A percentile compares a stretch with the other conserved stretches of the same genome.
These are phyloP conservation scores for Engraulis encrasicolus DNA, from an alignment of 2,113 vertebrate species.

Conservation along the genomic window DNA sequence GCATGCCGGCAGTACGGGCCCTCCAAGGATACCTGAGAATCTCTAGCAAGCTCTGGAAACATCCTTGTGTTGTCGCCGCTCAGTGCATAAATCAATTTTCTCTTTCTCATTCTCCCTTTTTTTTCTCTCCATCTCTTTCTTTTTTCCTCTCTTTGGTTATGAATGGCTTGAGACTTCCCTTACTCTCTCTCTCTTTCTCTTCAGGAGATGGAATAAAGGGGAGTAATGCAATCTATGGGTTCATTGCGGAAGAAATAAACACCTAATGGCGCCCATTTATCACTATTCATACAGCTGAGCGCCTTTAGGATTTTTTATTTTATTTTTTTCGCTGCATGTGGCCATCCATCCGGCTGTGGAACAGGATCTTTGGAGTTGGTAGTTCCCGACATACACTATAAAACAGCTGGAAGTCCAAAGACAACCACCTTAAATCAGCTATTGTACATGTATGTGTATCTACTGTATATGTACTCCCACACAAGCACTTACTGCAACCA, in stretches of 20 bases:
- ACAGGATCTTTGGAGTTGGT: neutral
- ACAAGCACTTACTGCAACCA: no score
- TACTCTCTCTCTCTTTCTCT: neutral
- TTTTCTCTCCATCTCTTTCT: no score
- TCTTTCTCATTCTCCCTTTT: no score
- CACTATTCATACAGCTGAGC: neutral
- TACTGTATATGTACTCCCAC: no score
- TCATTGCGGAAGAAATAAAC: conserved; percentile 1
- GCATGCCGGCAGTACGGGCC: conserved; percentile 1
- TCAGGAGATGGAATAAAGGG: neutral
- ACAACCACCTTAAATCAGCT: no score
- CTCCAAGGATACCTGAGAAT: conserved; percentile 19
- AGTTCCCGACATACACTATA: no score
- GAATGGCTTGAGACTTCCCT: neutral
- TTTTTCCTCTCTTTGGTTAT: neutral
- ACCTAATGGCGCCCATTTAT: conserved; percentile 10
- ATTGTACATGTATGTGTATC: no score
- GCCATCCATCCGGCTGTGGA: neutral
- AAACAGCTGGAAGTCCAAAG: neutral
- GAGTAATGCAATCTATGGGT: conserved; percentile 2
- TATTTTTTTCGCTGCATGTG: neutral
- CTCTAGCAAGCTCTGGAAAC: neutral
- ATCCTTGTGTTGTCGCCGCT: neutral
- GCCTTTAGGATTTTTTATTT: neutral
- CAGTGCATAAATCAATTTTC: conserved; percentile 15